These are phyloP conservation scores for Abscondita cerata DNA, from an alignment of 2,888 invertebrate genomes.

Conservation along the genomic window DNA sequence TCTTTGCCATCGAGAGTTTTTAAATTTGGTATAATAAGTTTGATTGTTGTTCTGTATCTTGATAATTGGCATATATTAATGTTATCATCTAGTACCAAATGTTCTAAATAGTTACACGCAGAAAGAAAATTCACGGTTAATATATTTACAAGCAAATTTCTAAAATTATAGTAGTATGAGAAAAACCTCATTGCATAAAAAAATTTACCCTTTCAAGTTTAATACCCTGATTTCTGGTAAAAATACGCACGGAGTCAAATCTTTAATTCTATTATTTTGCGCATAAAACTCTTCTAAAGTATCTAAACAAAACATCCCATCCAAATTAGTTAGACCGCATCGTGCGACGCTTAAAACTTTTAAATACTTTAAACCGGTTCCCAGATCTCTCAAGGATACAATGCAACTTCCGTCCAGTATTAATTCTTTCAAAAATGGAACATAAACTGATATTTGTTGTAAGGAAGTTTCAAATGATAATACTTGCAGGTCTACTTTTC, in stretches of 20 bases:
- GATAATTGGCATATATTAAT: slow-evolving; percentile 17
- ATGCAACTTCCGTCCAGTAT: slow-evolving; percentile 73
- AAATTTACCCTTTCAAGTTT: slow-evolving; percentile 56
- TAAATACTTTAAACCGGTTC: slow-evolving; percentile 67
- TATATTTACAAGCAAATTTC: slow-evolving; percentile 53
- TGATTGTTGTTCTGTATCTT: slow-evolving; percentile 37
- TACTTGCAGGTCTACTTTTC: slow-evolving; percentile 68
- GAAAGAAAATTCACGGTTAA: slow-evolving; percentile 52
- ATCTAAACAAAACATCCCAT: slow-evolving; percentile 71
- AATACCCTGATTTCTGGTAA: slow-evolving; percentile 59
- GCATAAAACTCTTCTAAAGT: slow-evolving; percentile 69
- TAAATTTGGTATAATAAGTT: slow-evolving; percentile 52
- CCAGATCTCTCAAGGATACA: slow-evolving; percentile 71
- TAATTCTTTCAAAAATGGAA: slow-evolving; percentile 67
- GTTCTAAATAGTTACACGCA: slow-evolving; percentile 52
- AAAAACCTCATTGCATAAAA: too few relatives aligned
- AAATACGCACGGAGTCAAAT: slow-evolving; percentile 68
- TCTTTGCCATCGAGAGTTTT: slow-evolving; percentile 55
- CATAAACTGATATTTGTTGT: slow-evolving; percentile 67
- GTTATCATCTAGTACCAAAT: slow-evolving; percentile 47
- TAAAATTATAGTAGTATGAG: slow-evolving; percentile 38
- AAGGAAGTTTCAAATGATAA: slow-evolving; percentile 71
- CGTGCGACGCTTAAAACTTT: slow-evolving; percentile 68
- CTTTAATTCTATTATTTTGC: slow-evolving; percentile 67
- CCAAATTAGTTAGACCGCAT: slow-evolving; percentile 70